Evolutionary conservation across 2,113 vertebrate species (phyloP), one percentile per base, ranked within the genome.

Genomic region (Marcusenius ussheri): DNA sequence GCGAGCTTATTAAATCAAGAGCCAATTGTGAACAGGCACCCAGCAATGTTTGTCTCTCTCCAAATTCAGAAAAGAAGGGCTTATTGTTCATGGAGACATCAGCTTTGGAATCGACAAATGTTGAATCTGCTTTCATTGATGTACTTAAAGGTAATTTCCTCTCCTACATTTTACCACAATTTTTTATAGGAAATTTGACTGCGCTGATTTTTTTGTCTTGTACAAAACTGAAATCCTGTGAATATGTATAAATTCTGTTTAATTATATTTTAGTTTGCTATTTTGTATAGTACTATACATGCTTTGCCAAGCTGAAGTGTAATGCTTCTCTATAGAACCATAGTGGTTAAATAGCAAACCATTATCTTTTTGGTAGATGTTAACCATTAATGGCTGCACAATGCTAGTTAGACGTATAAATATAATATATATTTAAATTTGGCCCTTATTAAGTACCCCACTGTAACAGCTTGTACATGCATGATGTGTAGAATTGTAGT

Each of bases 71-170:
- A 93, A 97, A 97, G 93, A 98, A 96, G 91, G 97, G 97, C 90
- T 95, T 99, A 88, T 96, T 98, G 89, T 99, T 97, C 91, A 99
- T 99, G 45, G 98, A 99, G 95, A 99, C 98, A 0, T 99, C 98
- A 15, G 98, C 98, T 90, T 91, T 99, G 95, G 97, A 98, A 90
- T 98, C 98, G 27, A 98, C 96, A 91, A 99, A 99, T 3, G 98
- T 99, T 74, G 98, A 99, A 96, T 96, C 94, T 89, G 98, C 98
- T 91, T 99, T 99, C 94, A 97, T 96, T 92, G 97, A 98, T 91
- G 97, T 99, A 93, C 97, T 99, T 92, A 95, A 96, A 95, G 97
- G 98, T 99, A 94, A 93, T 53, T 15, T 83, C 47, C 31, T 84
- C 51, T 31, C 51, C n/a, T 21, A n/a, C 17, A 84, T 0, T 80